Base-by-base conservation (phyloP, 2,888 invertebrate species). In the Trissolcus brochymenae region DNA sequence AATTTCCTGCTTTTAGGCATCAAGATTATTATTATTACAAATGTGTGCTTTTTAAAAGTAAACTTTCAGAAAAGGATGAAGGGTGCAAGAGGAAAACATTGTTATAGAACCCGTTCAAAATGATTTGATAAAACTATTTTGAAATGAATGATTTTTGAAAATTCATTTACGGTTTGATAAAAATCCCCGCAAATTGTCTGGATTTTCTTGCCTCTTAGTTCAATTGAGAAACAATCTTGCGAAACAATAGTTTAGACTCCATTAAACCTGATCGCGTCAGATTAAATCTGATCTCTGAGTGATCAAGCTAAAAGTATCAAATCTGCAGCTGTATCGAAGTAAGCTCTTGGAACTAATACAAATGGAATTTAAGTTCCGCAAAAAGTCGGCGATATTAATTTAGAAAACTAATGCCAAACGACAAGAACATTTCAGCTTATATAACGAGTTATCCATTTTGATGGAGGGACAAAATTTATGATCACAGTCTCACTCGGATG, bases 161-260 rank as follows among this genome's bases (percentile, higher is more conserved):
- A 56, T 71, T 55, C 66, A 76, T 70, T 76, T 71, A 55, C 29
- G 57, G 61, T 61, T 11, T 61, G 50, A 66, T 59, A 51, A 71
- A 62, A 49, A 51, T 2, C 9, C 49, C 53, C n/a, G 53, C 43
- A 71, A 71, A 71, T 76, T 76, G 71, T 76, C 67, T 71, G 35
- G 67, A 53, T 53, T 56, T 66, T 43, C 49, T 49, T 61, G 56
- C 43, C 59, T 55, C 66, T 16, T 49, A 14, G n/a, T 14, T 56
- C 76, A 76, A 67, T 76, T 76, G 71, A 66, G 67, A 55, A 76
- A 76, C 71, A 71, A 67, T 76, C 76, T 76, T 76, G 71, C 71
- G 76, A 76, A 76, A 76, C 71, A 76, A 76, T 76, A 67, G 76
- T 71, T 76, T 61, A 71, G 61, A 55, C 70, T 66, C 54, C 71